These are phyloP conservation scores for Ascaphus truei DNA, from an alignment of 2,113 vertebrate species.

Conservation along the genomic window DNA sequence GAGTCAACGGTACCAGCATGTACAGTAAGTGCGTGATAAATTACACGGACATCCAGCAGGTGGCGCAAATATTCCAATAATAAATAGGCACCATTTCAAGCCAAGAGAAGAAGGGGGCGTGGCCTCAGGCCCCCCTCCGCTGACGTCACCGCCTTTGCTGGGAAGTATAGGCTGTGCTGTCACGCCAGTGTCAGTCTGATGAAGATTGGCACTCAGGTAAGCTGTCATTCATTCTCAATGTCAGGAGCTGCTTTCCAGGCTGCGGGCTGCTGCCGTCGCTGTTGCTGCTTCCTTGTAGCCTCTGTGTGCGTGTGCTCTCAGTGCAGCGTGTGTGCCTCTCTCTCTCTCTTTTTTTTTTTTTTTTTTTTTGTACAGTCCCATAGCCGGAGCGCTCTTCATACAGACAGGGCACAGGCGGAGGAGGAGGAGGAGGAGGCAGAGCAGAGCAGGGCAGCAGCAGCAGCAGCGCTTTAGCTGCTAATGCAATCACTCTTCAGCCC, in stretches of 20 bases:
- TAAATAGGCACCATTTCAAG: neutral
- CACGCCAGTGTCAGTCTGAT: constrained; percentile 97
- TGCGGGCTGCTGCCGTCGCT: constrained; percentile 49
- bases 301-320: constrained; percentile 4
- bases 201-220: constrained; percentile 99
- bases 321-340: neutral
- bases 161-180: constrained; percentile 92
- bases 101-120: constrained; percentile 45
- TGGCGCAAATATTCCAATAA: constrained; percentile 14
- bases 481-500: neutral
- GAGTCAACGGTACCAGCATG: neutral
- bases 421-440: constrained; percentile 24
- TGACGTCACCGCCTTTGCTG: constrained; percentile 53
- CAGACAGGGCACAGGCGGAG: constrained; percentile 68
- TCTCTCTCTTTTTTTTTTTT: constrained; percentile 6
- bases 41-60: neutral
- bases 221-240: constrained; percentile 96
- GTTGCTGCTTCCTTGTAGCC: constrained; percentile 39
- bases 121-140: constrained; percentile 50
- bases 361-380: constrained; percentile 72
- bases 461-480: constrained; percentile 12
- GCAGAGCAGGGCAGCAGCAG: constrained; percentile 6
- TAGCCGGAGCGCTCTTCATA: constrained; percentile 88
- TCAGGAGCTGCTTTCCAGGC: constrained; percentile 53
- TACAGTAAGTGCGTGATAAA: neutral